phyloP scores from a whole-genome alignment of 2,797 vertebrate genomes.

The Anguilla marmorata region DNA sequence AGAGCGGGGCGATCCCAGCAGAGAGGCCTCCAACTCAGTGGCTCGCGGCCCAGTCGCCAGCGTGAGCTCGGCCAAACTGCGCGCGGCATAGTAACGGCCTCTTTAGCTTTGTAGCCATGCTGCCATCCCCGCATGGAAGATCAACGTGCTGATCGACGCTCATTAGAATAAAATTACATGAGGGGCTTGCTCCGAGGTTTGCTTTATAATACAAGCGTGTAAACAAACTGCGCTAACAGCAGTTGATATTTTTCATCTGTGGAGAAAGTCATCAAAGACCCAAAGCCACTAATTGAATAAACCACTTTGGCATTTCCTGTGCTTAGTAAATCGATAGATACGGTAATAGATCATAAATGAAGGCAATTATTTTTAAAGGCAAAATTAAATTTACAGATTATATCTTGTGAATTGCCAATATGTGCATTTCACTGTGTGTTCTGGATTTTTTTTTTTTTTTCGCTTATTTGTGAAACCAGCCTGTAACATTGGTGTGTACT shows the following conservation, averaged over 20 bases:
- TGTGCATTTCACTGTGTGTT: background rate
- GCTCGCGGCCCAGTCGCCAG: conserved; percentile 46
- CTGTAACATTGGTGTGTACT: background rate
- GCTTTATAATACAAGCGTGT: conserved; percentile 31
- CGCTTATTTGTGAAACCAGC: background rate
- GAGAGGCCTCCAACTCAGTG: conserved; percentile 37
- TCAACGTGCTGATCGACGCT: conserved; percentile 65
- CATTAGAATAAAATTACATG: conserved; percentile 59
- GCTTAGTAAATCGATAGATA: background rate
- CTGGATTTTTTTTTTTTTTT: background rate
- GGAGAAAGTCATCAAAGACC: conserved; percentile 11
- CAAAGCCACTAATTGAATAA: background rate
- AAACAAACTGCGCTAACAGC: background rate
- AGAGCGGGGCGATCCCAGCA: conserved; percentile 51
- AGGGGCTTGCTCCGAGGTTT: conserved; percentile 51
- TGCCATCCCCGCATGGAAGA: conserved; percentile 57
- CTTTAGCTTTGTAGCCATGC: conserved; percentile 59
- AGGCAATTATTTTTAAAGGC: background rate
- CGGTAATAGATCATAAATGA: background rate
- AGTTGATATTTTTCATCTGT: conserved; percentile 31
- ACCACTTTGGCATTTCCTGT: background rate
- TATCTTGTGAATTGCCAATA: background rate
- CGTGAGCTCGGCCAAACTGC: conserved; percentile 46
- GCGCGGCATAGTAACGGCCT: conserved; percentile 65
- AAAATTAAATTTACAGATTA: background rate